Evolutionary conservation across 2,797 vertebrate species (phyloP).

Genomic region (Limnodromus scolopaceus): DNA sequence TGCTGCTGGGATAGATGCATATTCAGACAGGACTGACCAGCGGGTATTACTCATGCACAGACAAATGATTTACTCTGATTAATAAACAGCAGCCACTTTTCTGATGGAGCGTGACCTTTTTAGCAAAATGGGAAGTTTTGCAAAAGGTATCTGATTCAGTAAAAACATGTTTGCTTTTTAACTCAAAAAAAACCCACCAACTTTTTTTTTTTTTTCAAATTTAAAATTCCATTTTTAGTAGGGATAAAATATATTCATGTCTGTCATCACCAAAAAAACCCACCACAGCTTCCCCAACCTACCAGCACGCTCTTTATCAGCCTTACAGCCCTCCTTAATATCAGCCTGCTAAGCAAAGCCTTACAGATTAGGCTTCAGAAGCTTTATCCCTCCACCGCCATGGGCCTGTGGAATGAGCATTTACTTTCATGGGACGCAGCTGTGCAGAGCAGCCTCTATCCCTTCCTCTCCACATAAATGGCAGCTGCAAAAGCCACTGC

Average conservation of each 20-base stretch:
- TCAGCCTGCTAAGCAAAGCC: not conserved
- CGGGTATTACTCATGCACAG: not conserved
- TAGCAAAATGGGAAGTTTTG: not conserved
- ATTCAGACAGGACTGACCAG: not conserved
- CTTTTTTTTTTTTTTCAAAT: not conserved
- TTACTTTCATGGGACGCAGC: not conserved
- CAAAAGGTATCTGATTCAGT: not conserved
- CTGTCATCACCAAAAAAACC: not conserved
- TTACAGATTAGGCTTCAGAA: accelerated
- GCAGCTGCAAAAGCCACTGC: not conserved
- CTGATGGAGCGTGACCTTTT: not conserved
- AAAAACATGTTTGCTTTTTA: not conserved
- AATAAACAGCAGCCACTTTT: not conserved
- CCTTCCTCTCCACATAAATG: not conserved
- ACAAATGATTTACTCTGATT: not conserved
- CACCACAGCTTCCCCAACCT: not conserved
- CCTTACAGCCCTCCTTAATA: not conserved
- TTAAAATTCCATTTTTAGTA: not conserved
- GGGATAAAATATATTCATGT: not conserved
- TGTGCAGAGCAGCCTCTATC: not conserved
- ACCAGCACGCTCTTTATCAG: not conserved
- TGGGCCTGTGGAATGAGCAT: not conserved
- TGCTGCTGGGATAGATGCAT: not conserved
- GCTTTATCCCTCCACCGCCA: not conserved
- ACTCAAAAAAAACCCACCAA: not conserved